Evolutionary conservation across 1,140 invertebrate genomes (phyloP).

Genomic region (Tetramorium alpestre): DNA sequence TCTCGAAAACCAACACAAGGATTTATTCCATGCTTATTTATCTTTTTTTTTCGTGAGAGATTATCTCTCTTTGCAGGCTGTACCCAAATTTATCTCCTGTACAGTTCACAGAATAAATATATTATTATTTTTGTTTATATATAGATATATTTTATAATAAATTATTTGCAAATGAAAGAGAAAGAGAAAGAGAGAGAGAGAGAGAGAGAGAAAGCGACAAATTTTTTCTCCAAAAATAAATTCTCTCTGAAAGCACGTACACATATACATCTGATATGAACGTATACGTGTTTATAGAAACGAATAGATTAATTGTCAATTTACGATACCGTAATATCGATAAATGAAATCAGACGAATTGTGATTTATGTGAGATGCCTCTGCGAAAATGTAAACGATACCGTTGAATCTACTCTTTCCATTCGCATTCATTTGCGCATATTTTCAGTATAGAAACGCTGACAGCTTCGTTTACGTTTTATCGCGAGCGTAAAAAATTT

Average conservation of each 20-base stretch:
- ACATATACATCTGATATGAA: too few relatives aligned
- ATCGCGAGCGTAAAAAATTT: conserved; percentile 4
- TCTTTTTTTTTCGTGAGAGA: background rate
- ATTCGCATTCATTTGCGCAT: conserved; percentile 19
- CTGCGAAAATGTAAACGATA: conserved; percentile 6
- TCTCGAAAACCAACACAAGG: background rate
- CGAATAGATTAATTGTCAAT: conserved; percentile 28
- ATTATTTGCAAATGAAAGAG: conserved; percentile 8
- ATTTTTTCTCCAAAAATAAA: background rate
- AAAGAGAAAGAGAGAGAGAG: background rate
- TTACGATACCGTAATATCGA: conserved; percentile 24
- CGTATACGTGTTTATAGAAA: conserved; percentile 4
- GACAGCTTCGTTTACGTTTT: conserved; percentile 22
- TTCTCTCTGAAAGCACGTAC: background rate
- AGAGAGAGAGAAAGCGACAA: background rate
- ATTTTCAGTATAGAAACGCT: conserved; percentile 29
- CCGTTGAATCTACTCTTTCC: conserved; percentile 18
- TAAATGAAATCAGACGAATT: conserved; percentile 14
- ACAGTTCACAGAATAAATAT: background rate
- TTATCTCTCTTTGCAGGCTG: background rate
- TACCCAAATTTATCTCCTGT: background rate
- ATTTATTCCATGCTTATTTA: background rate
- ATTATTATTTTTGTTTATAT: background rate
- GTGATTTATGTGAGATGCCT: conserved; percentile 6
- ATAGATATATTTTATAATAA: background rate